Evolutionary conservation across 37 sponge, comb jelly and placozoan species (phyloP), one percentile per base, ranked within the genome.

Genomic region (Ephydatia muelleri): DNA sequence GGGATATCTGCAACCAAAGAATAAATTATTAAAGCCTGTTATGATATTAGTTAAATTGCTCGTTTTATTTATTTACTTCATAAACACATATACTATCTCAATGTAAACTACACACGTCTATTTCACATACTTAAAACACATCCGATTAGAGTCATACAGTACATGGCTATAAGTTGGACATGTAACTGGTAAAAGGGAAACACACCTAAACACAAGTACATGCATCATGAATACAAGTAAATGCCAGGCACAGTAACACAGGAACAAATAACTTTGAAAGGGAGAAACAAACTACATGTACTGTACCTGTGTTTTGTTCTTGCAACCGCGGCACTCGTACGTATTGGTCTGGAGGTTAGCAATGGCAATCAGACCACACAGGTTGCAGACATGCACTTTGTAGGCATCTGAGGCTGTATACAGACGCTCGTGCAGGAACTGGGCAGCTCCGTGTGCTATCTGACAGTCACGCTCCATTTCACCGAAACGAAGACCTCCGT

Each of bases 401-500:
- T 99, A 99, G 8, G 97, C 89, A 85, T 99, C 99, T 12, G 99
- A 99, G 32, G 83, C 97, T 25, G 91, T 92, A 73, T 90, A 99
- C 69, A 99, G 83, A 30, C 99, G 79, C 79, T 99, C 99, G 49
- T 97, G 95, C 16, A 99, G 92, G 83, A 99, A 99, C 94, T 97
- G 98, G 9, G 97, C 94, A 12, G 99, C 99, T 75, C 99, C 99
- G 80, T 99, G 99, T 3, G 99, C 97, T 65, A 99, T 95, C 82
- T 97, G 98, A 90, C 98, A 97, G 75, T 99, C 99, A 25, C 99
- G 85, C 78, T 99, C 99, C 99, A 99, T 99, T 88, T 99, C 99
- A 77, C 99, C 99, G 88, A 99, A 99, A 29, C 99, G 80, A 21
- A 99, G 81, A 67, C 99, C 99, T n/a, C 99, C 99, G 83, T 99